Evolutionary conservation across 2,888 invertebrate species (phyloP).

Genomic region (Sepiola atlantica): DNA sequence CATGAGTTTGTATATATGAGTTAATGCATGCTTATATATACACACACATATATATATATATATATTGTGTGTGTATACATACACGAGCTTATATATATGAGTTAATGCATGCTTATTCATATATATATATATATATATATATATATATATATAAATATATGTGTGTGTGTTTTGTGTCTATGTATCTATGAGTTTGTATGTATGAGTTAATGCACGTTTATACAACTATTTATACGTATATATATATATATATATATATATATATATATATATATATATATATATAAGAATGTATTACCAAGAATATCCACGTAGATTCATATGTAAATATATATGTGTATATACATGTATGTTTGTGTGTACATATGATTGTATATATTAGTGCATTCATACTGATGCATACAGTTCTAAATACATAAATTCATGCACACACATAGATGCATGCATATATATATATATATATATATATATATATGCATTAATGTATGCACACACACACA

Average conservation of each 20-base stretch:
- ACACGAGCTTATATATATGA: background rate
- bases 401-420: background rate
- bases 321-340: background rate
- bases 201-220: background rate
- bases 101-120: background rate
- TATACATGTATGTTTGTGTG: background rate
- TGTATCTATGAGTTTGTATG: no score
- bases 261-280: background rate
- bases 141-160: no score
- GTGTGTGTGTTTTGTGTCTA: no score
- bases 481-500: no score
- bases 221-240: background rate
- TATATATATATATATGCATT: background rate
- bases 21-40: no score
- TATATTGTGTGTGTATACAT: no score
- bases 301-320: no score
- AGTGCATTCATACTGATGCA: no score
- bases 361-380: background rate
- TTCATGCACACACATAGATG: background rate
- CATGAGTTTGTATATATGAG: background rate
- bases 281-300: no score
- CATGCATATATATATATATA: background rate
- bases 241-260: background rate
- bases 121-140: no score
- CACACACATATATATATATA: no score